Percentiles rank a stretch among this genome's conserved stretches.
These are phyloP conservation scores for Punctoribates punctum DNA, from an alignment of 2,888 invertebrate genomes.

Conservation along the genomic window DNA sequence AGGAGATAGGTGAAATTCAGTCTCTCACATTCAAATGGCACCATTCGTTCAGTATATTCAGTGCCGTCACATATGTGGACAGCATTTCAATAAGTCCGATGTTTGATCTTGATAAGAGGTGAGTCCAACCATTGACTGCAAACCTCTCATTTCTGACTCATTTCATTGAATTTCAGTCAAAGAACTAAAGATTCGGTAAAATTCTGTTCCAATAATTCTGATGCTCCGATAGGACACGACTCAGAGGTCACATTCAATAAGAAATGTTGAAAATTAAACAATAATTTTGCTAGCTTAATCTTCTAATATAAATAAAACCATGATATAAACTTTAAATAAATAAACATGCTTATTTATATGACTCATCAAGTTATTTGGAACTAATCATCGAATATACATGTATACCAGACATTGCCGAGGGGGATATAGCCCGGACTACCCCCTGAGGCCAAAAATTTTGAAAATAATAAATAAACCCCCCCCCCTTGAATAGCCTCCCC, in stretches of 20 bases:
- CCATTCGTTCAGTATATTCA: background rate
- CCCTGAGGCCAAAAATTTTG: too few relatives aligned
- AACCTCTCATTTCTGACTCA: background rate
- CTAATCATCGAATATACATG: too few relatives aligned
- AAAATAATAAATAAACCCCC: too few relatives aligned
- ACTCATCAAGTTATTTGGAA: too few relatives aligned
- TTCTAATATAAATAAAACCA: too few relatives aligned
- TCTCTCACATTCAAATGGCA: slow-evolving; percentile 4
- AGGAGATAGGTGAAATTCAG: background rate
- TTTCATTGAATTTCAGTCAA: background rate
- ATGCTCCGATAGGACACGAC: background rate
- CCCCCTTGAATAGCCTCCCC: too few relatives aligned
- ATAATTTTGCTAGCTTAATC: too few relatives aligned
- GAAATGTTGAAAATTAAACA: background rate
- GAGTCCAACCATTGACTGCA: background rate
- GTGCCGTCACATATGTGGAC: background rate
- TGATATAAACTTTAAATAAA: too few relatives aligned
- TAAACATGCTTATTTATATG: too few relatives aligned
- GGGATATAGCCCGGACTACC: too few relatives aligned
- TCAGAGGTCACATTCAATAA: background rate
- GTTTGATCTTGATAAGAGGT: background rate
- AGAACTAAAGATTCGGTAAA: background rate
- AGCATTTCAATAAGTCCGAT: background rate
- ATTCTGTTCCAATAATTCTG: background rate
- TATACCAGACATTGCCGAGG: too few relatives aligned